phyloP scores from a whole-genome alignment of 2,797 vertebrate species.

The Balearica regulorum region DNA sequence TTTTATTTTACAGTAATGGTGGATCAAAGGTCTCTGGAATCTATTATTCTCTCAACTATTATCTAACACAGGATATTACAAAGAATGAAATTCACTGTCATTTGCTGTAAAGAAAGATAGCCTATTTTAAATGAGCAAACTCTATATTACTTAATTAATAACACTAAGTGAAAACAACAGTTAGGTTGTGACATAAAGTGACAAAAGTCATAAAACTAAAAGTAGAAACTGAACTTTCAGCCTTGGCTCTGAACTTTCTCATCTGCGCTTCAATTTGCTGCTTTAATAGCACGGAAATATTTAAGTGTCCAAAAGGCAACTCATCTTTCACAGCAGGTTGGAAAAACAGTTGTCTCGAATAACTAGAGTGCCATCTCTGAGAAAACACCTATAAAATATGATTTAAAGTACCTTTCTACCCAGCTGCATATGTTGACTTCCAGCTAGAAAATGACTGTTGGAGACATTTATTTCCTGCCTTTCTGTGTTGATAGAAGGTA shows the following conservation, averaged over 20 bases:
- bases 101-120: constrained; percentile 47
- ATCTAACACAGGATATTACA: constrained; percentile 63
- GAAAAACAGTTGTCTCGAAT: constrained; percentile 36
- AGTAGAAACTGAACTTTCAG: constrained; percentile 37
- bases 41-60: constrained; percentile 69
- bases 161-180: constrained; percentile 42
- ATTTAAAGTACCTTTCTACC: not conserved
- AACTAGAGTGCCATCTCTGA: not conserved
- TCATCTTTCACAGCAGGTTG: not conserved
- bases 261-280: constrained; percentile 36
- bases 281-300: not conserved
- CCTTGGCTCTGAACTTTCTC: constrained; percentile 44
- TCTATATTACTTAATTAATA: constrained; percentile 64
- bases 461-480: not conserved
- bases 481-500: not conserved
- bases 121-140: constrained; percentile 54
- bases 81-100: constrained; percentile 41
- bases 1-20: constrained; percentile 74
- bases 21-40: constrained; percentile 71
- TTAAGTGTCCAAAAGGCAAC: constrained; percentile 1
- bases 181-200: constrained; percentile 38
- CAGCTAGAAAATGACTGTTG: not conserved
- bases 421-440: not conserved
- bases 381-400: not conserved
- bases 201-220: constrained; percentile 51